Conservation (phyloP, 2,113 vertebrate genomes). For the Pollimyrus isidori region DNA sequence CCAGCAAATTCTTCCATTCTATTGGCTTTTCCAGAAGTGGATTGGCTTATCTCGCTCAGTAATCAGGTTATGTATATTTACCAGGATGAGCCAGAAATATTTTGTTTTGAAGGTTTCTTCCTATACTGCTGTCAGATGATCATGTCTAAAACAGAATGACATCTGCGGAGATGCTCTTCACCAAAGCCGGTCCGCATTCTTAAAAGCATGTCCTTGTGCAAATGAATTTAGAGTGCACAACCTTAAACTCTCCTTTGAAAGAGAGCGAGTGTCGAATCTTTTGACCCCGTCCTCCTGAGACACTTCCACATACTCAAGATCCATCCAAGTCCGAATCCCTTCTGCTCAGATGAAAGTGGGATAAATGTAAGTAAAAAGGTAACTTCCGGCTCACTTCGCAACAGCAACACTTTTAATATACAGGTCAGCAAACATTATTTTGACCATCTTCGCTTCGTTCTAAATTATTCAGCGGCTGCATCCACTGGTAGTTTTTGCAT, state of each 20-base stretch:
- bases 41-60: neutral
- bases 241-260: neutral
- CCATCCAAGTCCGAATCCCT: neutral
- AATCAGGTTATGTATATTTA: constrained; percentile 7
- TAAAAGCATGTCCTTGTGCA: neutral
- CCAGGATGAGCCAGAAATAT: neutral
- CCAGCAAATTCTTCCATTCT: neutral
- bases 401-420: neutral
- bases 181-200: neutral
- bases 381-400: neutral
- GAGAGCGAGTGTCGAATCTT: neutral
- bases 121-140: neutral
- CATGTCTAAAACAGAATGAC: neutral
- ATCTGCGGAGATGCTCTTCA: neutral
- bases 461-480: neutral
- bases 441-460: neutral
- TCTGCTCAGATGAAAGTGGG: neutral
- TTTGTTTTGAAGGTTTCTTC: neutral
- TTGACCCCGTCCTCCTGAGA: no score
- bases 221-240: no score
- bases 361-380: neutral
- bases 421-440: neutral
- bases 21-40: neutral
- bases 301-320: neutral
- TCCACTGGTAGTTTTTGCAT: neutral